A percentile compares a stretch with the other conserved stretches of the same genome.
These are phyloP conservation scores for Limnephilus marmoratus DNA, from an alignment of 2,888 invertebrate genomes.

Conservation along the genomic window DNA sequence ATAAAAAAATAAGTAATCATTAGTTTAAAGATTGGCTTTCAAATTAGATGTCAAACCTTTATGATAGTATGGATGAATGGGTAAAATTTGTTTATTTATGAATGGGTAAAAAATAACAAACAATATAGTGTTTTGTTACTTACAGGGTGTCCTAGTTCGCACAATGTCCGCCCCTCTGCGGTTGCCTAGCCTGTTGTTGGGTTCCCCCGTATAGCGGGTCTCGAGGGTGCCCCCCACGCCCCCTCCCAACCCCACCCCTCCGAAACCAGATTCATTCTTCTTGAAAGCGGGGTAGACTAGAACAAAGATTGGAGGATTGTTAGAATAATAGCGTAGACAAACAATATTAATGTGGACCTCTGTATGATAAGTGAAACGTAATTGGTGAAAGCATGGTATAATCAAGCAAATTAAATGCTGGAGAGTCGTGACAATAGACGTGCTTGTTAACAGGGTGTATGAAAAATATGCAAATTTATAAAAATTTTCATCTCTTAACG, in stretches of 20 bases:
- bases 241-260: conserved; percentile 53
- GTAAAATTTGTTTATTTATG: neutral
- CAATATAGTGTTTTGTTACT: conserved; percentile 67
- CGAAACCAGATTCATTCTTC: conserved; percentile 74
- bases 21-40: neutral
- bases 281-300: conserved; percentile 76
- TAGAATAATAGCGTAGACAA: neutral
- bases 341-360: conserved; percentile 46
- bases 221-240: conserved; percentile 69
- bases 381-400: too few species aligned
- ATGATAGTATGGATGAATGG: neutral
- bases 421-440: too few species aligned
- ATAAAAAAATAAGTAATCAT: neutral
- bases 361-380: too few species aligned
- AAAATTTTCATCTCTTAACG: too few species aligned
- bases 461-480: too few species aligned
- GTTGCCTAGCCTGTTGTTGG: conserved; percentile 83
- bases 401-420: too few species aligned
- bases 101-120: neutral
- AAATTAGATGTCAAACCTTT: neutral
- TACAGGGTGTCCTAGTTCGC: conserved; percentile 79
- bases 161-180: conserved; percentile 86
- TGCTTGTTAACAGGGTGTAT: too few species aligned
- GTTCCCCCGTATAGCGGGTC: conserved; percentile 88
- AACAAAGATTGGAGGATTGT: conserved; percentile 64